Conservation (phyloP, 2,888 invertebrate species). For the Agonopterix alstromeriana region DNA sequence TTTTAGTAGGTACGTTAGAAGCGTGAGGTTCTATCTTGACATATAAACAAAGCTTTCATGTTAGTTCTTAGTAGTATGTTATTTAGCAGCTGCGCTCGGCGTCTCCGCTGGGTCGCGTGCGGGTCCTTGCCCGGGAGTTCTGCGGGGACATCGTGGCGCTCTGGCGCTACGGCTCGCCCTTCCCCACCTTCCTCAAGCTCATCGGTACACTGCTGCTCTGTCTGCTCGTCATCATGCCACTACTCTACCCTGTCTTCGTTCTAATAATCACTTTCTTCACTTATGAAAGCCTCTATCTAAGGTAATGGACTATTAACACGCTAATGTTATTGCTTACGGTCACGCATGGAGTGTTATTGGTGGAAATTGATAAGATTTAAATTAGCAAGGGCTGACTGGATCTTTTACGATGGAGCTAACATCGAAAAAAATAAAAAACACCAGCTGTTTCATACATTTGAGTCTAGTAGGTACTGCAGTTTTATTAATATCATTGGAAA, state of each 20-base stretch:
- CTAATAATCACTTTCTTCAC: constrained; percentile 50
- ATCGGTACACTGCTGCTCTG: constrained; percentile 58
- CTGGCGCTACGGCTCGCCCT: constrained; percentile 67
- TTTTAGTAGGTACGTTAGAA: too few relatives aligned
- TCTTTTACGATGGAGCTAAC: too few relatives aligned
- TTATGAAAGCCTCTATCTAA: constrained; percentile 52
- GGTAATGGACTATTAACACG: constrained; percentile 29
- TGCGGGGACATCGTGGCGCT: constrained; percentile 48
- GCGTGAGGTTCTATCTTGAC: too few relatives aligned
- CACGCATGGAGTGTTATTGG: too few relatives aligned
- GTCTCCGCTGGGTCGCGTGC: constrained; percentile 42
- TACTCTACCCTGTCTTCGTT: constrained; percentile 58
- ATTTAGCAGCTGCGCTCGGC: constrained; percentile 53
- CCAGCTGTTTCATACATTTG: too few relatives aligned
- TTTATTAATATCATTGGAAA: too few relatives aligned
- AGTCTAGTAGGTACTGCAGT: too few relatives aligned
- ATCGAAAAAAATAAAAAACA: too few relatives aligned
- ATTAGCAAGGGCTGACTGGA: too few relatives aligned
- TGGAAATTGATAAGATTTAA: too few relatives aligned
- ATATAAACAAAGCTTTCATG: too few relatives aligned
- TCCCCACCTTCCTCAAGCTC: constrained; percentile 68
- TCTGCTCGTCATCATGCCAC: constrained; percentile 50
- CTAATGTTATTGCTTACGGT: too few relatives aligned
- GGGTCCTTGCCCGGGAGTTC: constrained; percentile 50
- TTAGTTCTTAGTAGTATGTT: not conserved